These are phyloP conservation scores for Meloidogyne floridensis DNA, from an alignment of 1,140 invertebrate genomes.

Conservation along the genomic window DNA sequence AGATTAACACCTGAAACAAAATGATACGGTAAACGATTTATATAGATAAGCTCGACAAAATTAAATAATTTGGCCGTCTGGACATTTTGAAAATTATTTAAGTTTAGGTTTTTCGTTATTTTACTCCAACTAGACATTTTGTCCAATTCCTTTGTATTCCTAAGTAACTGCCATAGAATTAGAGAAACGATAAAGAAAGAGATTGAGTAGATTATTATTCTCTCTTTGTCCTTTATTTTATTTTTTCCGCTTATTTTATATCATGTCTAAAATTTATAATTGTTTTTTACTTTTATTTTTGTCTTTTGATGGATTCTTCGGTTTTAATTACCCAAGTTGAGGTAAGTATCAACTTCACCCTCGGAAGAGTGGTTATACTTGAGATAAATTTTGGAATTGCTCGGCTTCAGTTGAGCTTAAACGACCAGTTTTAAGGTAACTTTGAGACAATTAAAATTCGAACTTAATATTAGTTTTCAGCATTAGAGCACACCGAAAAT, in stretches of 20 bases:
- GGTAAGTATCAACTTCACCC: background rate
- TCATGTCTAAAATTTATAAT: background rate
- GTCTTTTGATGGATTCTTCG: background rate
- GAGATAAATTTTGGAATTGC: background rate
- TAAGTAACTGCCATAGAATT: background rate
- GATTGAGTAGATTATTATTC: background rate
- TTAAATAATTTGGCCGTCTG: background rate
- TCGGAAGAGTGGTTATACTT: background rate
- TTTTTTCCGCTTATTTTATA: background rate
- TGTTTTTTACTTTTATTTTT: background rate
- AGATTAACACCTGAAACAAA: slow-evolving; percentile 83
- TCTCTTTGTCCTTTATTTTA: background rate
- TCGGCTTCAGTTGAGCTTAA: background rate
- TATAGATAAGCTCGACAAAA: background rate
- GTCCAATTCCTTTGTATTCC: no score
- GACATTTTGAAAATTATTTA: background rate
- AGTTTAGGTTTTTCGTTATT: slow-evolving; percentile 1
- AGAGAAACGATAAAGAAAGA: background rate
- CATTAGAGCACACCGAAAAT: no score
- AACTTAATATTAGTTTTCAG: no score
- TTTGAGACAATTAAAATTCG: no score
- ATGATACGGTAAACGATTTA: background rate
- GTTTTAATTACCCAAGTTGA: background rate
- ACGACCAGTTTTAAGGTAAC: background rate
- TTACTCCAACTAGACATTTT: background rate